Evolutionary conservation across 2,888 invertebrate genomes (phyloP), one percentile per base, ranked within the genome.

Genomic region (Nymphalis urticae): DNA sequence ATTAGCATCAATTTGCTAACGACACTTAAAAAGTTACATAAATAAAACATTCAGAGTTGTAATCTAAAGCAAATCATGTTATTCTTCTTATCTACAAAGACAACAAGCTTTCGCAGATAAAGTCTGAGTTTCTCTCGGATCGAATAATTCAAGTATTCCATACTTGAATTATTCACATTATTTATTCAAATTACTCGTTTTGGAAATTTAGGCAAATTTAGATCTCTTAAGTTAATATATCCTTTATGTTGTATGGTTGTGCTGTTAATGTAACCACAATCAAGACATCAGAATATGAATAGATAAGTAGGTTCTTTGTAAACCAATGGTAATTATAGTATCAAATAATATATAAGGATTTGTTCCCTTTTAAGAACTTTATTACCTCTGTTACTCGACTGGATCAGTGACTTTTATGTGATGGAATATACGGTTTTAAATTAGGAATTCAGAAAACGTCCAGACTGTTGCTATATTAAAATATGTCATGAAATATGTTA

Each of bases 181-280:
- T 66, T 66, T 61, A 66, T 53, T 66, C 61, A 61, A 66, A 61
- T 66, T 66, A 66, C 53, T 17, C 66, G 61, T 61, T 66, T 61
- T 66, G 66, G 53, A 48, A 61, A 66, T 54, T 66, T 66, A 66
- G 61, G 60, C 53, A 66, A 66, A 72, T 67, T 65, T 50, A 27
- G 54, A 62, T 42, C 58, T 58, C 17, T 36, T 58, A 58, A 58
- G 58, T 13, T 42, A 13, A 42, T 42, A 13, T 42, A 4, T 10
- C 13, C 42, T 58, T 58, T 7, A 58, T 42, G 5, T 56, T 36
- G 17, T 42, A 19, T n/a, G 1, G n/a, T 58, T 17, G 1, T 32
- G 17, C 32, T 16, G 32, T 27, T 21, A 51, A 53, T 24, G 7
- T 6, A 8, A 42, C 42, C 13, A 4, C 42, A 42, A 42, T 13